Conservation (phyloP, 2,888 invertebrate species). For the Metellina segmentata region DNA sequence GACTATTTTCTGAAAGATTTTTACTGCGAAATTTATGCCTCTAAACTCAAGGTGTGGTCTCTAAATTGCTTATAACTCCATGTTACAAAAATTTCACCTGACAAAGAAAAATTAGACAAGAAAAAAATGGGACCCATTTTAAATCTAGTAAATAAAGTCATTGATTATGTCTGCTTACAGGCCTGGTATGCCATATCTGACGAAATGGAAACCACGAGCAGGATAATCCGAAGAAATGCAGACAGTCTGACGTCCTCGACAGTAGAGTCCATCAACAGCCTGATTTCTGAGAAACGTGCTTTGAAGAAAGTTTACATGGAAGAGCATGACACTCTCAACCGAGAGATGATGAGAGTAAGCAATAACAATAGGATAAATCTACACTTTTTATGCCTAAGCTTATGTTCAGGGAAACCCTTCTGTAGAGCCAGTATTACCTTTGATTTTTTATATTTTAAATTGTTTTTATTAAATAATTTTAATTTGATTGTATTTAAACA, state of each 20-base stretch:
- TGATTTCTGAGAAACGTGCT: slow-evolving; percentile 92
- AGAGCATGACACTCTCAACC: slow-evolving; percentile 91
- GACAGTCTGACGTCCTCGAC: slow-evolving; percentile 91
- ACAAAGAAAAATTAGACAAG: no score
- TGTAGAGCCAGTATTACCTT: no score
- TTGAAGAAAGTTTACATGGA: slow-evolving; percentile 93
- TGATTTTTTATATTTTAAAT: no score
- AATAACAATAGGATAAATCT: neutral
- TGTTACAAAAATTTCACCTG: no score
- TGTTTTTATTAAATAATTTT: no score
- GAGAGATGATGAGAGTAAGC: slow-evolving; percentile 90
- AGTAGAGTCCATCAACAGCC: slow-evolving; percentile 88
- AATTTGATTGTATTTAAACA: no score
- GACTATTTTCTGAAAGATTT: no score
- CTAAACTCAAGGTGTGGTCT: no score
- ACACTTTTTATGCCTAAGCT: neutral
- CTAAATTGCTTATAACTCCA: no score
- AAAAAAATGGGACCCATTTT: no score
- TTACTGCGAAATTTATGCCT: no score
- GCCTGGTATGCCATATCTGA: slow-evolving; percentile 89
- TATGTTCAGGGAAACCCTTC: no score
- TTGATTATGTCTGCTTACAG: slow-evolving; percentile 15
- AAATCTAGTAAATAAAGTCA: neutral
- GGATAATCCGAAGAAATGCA: slow-evolving; percentile 90
- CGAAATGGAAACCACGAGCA: slow-evolving; percentile 92